Base-by-base conservation (phyloP, 2,113 vertebrate genomes). In the Ahaetulla prasina region DNA sequence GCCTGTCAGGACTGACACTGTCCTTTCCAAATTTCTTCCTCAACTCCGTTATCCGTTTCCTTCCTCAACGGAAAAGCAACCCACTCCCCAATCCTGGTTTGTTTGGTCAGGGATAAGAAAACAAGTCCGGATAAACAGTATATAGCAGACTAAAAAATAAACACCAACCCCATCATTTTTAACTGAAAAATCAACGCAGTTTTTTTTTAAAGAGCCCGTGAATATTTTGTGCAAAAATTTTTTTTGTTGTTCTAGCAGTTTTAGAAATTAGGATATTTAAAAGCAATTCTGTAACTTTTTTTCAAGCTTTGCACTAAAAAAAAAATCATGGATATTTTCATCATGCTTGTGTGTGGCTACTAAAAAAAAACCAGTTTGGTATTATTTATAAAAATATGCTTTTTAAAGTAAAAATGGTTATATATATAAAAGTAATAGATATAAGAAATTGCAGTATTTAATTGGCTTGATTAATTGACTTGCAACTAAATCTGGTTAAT, bases 11-110 rank as follows among this genome's bases (percentile, higher is more conserved):
- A 89, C 47, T 90, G 88, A 20, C 80, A 18, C 93, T 43, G 91
- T 89, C 94, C 47, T 84, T 93, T 93, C 92, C 91, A 95, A 85
- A 95, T 96, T 92, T 95, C 95, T 95, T 96, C 93, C 57, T 53
- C 94, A 93, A 95, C 93, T 95, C 91, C 1, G 54, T 96, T 97
- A 96, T 97, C 96, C 94, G 95, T 92, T 97, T 96, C 95, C 96
- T 96, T 96, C 95, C 96, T 94, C 89, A 93, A 0, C 86, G 95
- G 95, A 96, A 96, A 95, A 92, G 91, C 68, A 55, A 87, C 88
- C 93, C 68, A 25, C 18, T 4, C 6, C 18, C 63, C 63, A 89
- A 14, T 35, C 57, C 92, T n/a, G 1, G 49, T 90, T 95, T 95
- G 94, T 96, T 96, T 96, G 93, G 93, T 93, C 87, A 89, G 0